These are phyloP conservation scores for Nomada fabriciana DNA, from an alignment of 2,888 invertebrate genomes.

Conservation along the genomic window DNA sequence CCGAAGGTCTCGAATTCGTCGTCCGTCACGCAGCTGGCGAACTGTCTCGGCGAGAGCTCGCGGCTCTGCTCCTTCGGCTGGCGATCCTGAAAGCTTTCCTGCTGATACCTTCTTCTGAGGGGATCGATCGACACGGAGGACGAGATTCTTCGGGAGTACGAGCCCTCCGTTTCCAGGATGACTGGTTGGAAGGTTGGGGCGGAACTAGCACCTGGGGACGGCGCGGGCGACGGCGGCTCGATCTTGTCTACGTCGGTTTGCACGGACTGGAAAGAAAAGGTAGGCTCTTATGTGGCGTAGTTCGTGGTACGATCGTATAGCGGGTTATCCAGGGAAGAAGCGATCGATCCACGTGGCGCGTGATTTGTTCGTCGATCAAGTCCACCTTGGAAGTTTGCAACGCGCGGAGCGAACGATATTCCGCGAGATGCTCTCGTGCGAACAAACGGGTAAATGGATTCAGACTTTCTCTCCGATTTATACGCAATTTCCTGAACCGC, in stretches of 20 bases:
- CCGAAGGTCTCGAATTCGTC: constrained; percentile 67
- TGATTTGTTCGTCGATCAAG: too few relatives aligned
- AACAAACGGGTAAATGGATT: constrained; percentile 1
- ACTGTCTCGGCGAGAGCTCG: constrained; percentile 41
- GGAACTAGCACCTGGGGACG: constrained; percentile 45
- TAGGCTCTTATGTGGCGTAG: neutral
- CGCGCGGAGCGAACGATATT: neutral
- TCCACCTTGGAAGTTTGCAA: too few relatives aligned
- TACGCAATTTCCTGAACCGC: constrained; percentile 49
- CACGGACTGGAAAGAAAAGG: constrained; percentile 47
- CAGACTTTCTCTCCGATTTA: constrained; percentile 45
- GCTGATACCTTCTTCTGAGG: constrained; percentile 28
- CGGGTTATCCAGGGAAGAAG: too few relatives aligned
- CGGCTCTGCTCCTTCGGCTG: constrained; percentile 24
- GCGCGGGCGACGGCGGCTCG: constrained; percentile 56
- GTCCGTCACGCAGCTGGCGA: constrained; percentile 27
- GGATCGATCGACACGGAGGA: constrained; percentile 8
- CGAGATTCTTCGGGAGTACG: constrained; percentile 53
- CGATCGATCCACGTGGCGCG: too few relatives aligned
- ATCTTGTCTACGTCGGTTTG: constrained; percentile 55
- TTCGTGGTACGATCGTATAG: neutral
- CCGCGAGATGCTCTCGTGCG: neutral
- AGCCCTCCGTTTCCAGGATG: constrained; percentile 63
- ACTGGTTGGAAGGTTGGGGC: constrained; percentile 48
- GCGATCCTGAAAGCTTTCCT: constrained; percentile 37